phyloP scores from a whole-genome alignment of 2,888 invertebrate species.

The Coleophora deauratella region DNA sequence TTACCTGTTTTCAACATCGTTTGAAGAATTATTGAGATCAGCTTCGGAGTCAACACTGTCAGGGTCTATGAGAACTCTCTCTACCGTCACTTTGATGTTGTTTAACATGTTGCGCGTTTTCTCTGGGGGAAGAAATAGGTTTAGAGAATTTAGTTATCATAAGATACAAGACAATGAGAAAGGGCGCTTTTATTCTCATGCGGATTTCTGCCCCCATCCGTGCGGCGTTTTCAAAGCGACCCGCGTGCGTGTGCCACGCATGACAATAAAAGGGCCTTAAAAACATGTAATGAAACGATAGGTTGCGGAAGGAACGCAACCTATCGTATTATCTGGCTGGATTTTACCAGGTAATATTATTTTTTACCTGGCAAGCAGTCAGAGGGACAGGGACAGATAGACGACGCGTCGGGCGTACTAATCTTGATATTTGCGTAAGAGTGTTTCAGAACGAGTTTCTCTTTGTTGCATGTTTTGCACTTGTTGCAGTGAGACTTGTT shows the following conservation, averaged over 20 bases:
- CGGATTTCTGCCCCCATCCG: too few relatives aligned
- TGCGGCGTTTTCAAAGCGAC: too few relatives aligned
- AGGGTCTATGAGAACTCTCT: slow-evolving; percentile 15
- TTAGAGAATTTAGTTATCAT: not conserved
- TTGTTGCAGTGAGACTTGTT: slow-evolving; percentile 32
- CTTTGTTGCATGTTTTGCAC: slow-evolving; percentile 36
- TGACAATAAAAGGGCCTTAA: too few relatives aligned
- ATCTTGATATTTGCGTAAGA: slow-evolving; percentile 43
- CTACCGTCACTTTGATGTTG: slow-evolving; percentile 35
- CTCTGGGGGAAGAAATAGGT: slow-evolving; percentile 18
- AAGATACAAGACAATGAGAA: too few relatives aligned
- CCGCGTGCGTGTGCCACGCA: too few relatives aligned
- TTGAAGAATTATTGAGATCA: not conserved
- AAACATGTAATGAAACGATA: too few relatives aligned
- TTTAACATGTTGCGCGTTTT: slow-evolving; percentile 26
- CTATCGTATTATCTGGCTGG: too few relatives aligned
- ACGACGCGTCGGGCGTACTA: slow-evolving; percentile 37
- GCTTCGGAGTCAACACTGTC: slow-evolving; percentile 1
- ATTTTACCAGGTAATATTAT: too few relatives aligned
- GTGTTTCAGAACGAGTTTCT: slow-evolving; percentile 35
- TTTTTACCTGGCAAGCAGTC: slow-evolving; percentile 36
- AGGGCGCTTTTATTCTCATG: too few relatives aligned
- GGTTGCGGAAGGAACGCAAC: too few relatives aligned
- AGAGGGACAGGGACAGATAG: slow-evolving; percentile 35
- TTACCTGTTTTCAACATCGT: too few relatives aligned